These are phyloP conservation scores for Trachemys scripta DNA, from an alignment of 2,113 vertebrate species.

Conservation along the genomic window DNA sequence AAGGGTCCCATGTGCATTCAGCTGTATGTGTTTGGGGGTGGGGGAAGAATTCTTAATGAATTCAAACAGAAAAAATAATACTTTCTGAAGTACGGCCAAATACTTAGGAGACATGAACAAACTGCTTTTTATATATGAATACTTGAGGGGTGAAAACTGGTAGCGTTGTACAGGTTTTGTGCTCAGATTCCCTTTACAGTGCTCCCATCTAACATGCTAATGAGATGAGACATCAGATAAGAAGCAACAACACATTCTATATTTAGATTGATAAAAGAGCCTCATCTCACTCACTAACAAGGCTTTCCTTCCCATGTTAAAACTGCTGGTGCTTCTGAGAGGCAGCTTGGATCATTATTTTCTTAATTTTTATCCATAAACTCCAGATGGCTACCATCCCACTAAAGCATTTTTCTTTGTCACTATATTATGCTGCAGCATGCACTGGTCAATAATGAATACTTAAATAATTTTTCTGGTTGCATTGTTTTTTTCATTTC, in stretches of 20 bases:
- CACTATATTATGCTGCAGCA: constrained; percentile 41
- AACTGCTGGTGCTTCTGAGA: constrained; percentile 30
- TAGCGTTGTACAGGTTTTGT: neutral
- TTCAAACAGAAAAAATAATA: neutral
- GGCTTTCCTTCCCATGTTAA: constrained; percentile 40
- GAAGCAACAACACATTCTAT: neutral
- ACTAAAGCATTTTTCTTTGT: constrained; percentile 62
- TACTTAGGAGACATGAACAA: neutral
- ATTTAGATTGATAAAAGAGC: neutral
- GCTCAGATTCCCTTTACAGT: neutral
- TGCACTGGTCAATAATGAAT: constrained; percentile 39
- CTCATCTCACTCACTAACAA: constrained; percentile 39
- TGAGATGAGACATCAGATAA: constrained; percentile 1
- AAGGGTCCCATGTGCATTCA: neutral
- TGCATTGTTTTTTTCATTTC: neutral
- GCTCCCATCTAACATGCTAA: constrained; percentile 5
- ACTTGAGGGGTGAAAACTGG: neutral
- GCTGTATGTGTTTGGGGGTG: neutral
- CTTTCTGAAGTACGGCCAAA: neutral
- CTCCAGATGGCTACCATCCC: constrained; percentile 58
- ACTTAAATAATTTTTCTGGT: constrained; percentile 4
- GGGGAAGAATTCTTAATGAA: neutral
- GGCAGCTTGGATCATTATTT: constrained; percentile 56
- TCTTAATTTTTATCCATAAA: constrained; percentile 19
- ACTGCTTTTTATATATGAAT: neutral